Base-by-base conservation (phyloP, 2,888 invertebrate species). In the Byasa hedistus region DNA sequence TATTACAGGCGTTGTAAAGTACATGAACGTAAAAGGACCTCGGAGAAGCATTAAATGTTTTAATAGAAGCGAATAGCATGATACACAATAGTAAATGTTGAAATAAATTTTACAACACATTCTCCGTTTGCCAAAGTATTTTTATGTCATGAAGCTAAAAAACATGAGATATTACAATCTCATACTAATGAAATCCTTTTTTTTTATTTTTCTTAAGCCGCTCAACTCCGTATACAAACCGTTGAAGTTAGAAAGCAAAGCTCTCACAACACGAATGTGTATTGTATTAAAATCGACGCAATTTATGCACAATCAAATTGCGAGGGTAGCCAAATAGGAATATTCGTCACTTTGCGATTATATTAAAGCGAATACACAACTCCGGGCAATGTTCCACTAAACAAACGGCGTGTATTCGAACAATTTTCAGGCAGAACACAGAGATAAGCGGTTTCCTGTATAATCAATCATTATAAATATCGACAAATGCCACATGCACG, bases 381-480 rank as follows among this genome's bases (percentile, higher is more conserved):
- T 54, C 54, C 54, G 54, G 44, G 54, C 58, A 54, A 44, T 65
- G 48, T 65, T 55, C n/a, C 21, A 23, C 27, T 23, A 60, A 57
- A 61, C 60, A 61, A 60, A 65, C 22, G 51, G 24, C 24, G 27
- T 21, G 19, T 59, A 65, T 65, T 61, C 65, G 56, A 60, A 61
- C 61, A 66, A 57, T 66, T 66, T 66, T 66, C 57, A 51, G 61
- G 23, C 61, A 61, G 36, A 66, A 57, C 57, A 61, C 24, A 61
- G 57, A 57, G 56, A 57, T 51, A 65, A 65, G 60, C 51, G 61
- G 65, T 61, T 61, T 61, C 57, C 52, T 66, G 65, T 54, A 61
- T 55, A 66, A 66, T 66, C 61, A 51, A 66, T 66, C 65, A 61
- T 66, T 61, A 61, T 66, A 66, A 66, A 61, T 66, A 57, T 61